These are phyloP conservation scores for Styela clava DNA, from an alignment of 23 tunicate genomes.

Conservation along the genomic window DNA sequence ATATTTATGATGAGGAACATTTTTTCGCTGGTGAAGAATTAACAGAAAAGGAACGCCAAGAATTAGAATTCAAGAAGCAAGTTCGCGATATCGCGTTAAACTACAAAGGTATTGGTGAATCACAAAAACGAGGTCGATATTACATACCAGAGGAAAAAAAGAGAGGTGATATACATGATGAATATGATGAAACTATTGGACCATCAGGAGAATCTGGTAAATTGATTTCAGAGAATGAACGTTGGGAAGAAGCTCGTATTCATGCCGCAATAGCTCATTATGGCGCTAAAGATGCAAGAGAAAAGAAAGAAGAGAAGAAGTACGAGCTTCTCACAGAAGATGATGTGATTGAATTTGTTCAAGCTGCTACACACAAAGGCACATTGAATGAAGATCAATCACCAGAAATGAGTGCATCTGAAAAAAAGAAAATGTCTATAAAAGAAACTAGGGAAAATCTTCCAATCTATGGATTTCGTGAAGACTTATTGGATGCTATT, in stretches of 20 bases:
- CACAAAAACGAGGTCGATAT: conserved; percentile 76
- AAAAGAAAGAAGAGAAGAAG: conserved; percentile 42
- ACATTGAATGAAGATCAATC: conserved; percentile 54
- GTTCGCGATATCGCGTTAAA: conserved; percentile 75
- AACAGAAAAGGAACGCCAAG: conserved; percentile 56
- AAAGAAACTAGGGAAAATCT: conserved; percentile 78
- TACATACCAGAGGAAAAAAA: conserved; percentile 84
- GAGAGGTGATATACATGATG: conserved; percentile 69
- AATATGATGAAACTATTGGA: conserved; percentile 68
- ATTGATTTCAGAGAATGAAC: conserved; percentile 54
- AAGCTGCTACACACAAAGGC: conserved; percentile 88
- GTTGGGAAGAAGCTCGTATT: conserved; percentile 87
- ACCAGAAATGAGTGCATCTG: conserved; percentile 41
- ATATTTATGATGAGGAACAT: conserved; percentile 95
- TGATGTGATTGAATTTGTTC: conserved; percentile 96
- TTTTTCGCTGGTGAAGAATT: conserved; percentile 81
- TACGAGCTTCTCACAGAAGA: conserved; percentile 94
- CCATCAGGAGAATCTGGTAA: conserved; percentile 2
- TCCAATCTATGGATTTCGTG: conserved; percentile 76
- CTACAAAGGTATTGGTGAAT: conserved; percentile 66
- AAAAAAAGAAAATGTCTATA: conserved; percentile 67
- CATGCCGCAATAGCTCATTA: conserved; percentile 71
- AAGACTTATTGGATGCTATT: conserved; percentile 84
- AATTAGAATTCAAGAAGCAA: conserved; percentile 69
- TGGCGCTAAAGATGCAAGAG: conserved; percentile 77